Evolutionary conservation across 2,113 vertebrate species (phyloP).

Genomic region (Pimephales promelas): DNA sequence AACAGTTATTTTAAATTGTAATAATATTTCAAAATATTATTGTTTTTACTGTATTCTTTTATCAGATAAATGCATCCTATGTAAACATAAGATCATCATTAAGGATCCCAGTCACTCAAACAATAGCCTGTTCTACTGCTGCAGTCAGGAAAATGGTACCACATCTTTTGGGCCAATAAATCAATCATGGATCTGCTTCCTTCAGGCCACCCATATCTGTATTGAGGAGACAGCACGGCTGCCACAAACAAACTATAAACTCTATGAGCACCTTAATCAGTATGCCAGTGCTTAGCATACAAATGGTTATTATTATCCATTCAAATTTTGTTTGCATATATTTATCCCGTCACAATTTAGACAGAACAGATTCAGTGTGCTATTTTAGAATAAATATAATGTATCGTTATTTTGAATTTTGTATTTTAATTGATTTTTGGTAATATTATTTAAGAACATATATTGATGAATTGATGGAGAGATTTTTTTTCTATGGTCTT

Average conservation of each 20-base stretch:
- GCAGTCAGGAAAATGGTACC: neutral
- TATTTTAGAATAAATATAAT: neutral
- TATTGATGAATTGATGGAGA: neutral
- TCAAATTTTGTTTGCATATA: too few relatives aligned
- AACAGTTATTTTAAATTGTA: too few relatives aligned
- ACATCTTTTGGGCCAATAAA: neutral
- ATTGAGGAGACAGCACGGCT: neutral
- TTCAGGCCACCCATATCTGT: constrained; percentile 1
- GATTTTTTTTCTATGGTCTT: neutral
- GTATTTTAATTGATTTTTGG: neutral
- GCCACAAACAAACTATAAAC: neutral
- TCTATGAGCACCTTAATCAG: neutral
- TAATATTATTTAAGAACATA: neutral
- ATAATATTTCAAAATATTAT: too few relatives aligned
- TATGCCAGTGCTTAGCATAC: neutral
- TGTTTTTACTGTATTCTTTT: too few relatives aligned
- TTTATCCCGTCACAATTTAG: too few relatives aligned
- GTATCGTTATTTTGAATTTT: neutral
- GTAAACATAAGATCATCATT: too few relatives aligned
- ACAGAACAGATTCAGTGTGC: neutral
- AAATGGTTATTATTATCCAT: neutral
- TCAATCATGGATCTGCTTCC: neutral
- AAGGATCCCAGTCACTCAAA: neutral
- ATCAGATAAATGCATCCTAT: too few relatives aligned
- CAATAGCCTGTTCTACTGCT: neutral